Conservation (phyloP, 2,113 vertebrate species). For the Corythaeola cristata region DNA sequence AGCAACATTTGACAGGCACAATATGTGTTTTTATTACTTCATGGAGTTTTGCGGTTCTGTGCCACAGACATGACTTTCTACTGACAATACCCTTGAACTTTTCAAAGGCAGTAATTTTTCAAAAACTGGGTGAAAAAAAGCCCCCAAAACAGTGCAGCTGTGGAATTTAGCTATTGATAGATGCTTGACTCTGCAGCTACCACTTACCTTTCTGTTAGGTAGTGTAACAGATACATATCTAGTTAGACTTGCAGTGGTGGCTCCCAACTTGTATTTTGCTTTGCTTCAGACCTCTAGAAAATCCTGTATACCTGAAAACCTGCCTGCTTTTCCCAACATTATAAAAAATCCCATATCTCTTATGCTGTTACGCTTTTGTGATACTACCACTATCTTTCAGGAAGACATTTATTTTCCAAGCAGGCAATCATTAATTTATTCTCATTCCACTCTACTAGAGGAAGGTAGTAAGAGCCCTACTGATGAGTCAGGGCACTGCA, state of each 20-base stretch:
- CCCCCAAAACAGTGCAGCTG: not conserved
- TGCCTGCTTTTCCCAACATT: not conserved
- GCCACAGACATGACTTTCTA: not conserved
- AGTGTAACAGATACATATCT: not conserved
- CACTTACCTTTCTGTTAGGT: not conserved
- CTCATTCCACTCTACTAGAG: not conserved
- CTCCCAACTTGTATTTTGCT: not conserved
- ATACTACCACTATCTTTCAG: fast-evolving
- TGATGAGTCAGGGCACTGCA: not conserved
- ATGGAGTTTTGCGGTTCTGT: not conserved
- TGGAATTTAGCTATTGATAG: not conserved
- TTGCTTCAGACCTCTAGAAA: not conserved
- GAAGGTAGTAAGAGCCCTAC: not conserved
- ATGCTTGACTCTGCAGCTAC: not conserved
- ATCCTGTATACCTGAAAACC: not conserved
- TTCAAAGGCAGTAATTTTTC: not conserved
- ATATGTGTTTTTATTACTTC: not conserved
- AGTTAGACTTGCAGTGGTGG: not conserved
- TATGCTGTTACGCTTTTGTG: not conserved
- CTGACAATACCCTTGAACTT: not conserved
- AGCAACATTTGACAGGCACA: not conserved
- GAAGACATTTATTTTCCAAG: not conserved
- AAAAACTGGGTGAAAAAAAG: not conserved
- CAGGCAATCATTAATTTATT: not conserved
- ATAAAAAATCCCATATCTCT: not conserved